These are phyloP conservation scores for Brachypodius melanocephalos DNA, from an alignment of 2,113 vertebrate genomes.

Conservation along the genomic window DNA sequence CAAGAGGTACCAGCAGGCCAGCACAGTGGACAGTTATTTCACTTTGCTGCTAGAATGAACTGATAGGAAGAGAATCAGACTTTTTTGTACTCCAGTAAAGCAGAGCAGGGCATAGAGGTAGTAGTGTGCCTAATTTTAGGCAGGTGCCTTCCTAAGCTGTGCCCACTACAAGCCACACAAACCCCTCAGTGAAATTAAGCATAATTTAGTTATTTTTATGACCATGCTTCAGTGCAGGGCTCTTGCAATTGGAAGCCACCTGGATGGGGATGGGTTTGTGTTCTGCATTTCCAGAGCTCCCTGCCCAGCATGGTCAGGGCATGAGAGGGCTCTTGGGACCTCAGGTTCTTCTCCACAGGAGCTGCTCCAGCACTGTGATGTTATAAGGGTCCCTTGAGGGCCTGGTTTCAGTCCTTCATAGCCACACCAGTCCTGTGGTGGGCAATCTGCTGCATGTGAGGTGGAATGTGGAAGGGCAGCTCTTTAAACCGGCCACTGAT, in stretches of 20 bases:
- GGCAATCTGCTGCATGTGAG: not conserved
- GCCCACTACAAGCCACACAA: not conserved
- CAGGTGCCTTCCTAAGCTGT: conserved; percentile 13
- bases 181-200: not conserved
- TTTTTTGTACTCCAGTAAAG: not conserved
- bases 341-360: not conserved
- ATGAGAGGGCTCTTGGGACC: not conserved
- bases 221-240: not conserved
- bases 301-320: not conserved
- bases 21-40: conserved; percentile 19
- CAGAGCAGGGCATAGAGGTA: not conserved
- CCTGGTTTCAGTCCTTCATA: not conserved
- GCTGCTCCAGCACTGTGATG: not conserved
- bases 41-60: not conserved
- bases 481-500: not conserved
- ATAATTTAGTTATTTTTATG: not conserved
- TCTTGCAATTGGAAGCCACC: not conserved
- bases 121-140: not conserved
- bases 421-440: not conserved
- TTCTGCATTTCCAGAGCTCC: not conserved
- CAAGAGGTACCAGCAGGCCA: not conserved
- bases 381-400: not conserved
- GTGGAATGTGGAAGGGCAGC: not conserved
- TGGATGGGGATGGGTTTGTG: not conserved
- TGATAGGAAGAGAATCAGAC: not conserved